phyloP scores from a whole-genome alignment of 2,888 invertebrate species.

The Athalia rosae region DNA sequence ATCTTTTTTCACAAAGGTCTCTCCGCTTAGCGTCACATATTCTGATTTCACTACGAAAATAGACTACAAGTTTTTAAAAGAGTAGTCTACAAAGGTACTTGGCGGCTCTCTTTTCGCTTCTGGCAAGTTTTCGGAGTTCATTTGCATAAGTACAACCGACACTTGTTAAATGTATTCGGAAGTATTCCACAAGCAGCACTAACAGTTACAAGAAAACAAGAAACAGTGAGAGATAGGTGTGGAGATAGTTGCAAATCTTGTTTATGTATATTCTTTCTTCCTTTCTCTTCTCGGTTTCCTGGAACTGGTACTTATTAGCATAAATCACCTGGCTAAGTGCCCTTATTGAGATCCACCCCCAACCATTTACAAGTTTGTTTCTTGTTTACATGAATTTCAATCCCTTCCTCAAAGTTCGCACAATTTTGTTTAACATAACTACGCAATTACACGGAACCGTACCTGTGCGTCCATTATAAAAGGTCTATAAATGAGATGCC shows the following conservation, averaged over 20 bases:
- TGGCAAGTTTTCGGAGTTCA: too few relatives aligned
- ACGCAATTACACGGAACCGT: constrained; percentile 33
- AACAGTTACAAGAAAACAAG: constrained; percentile 22
- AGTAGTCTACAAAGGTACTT: too few relatives aligned
- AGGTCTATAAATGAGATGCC: constrained; percentile 10
- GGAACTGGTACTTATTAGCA: constrained; percentile 29
- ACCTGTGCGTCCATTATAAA: constrained; percentile 1
- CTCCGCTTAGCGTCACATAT: too few relatives aligned
- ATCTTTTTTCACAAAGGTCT: too few relatives aligned
- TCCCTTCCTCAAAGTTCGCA: constrained; percentile 20
- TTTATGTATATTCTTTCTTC: constrained; percentile 21
- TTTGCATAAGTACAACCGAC: too few relatives aligned
- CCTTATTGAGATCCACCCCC: background rate
- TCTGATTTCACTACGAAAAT: too few relatives aligned
- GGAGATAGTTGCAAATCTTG: constrained; percentile 27
- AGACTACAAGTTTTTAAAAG: too few relatives aligned
- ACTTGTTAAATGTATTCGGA: background rate
- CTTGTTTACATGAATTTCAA: background rate
- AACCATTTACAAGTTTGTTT: background rate
- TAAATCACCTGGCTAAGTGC: constrained; percentile 33
- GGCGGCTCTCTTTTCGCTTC: too few relatives aligned
- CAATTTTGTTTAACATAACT: constrained; percentile 16
- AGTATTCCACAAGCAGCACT: background rate
- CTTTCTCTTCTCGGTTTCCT: constrained; percentile 16
- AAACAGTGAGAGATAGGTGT: constrained; percentile 26